Evolutionary conservation across 2,797 vertebrate genomes (phyloP).

Genomic region (Podarcis siculus): DNA sequence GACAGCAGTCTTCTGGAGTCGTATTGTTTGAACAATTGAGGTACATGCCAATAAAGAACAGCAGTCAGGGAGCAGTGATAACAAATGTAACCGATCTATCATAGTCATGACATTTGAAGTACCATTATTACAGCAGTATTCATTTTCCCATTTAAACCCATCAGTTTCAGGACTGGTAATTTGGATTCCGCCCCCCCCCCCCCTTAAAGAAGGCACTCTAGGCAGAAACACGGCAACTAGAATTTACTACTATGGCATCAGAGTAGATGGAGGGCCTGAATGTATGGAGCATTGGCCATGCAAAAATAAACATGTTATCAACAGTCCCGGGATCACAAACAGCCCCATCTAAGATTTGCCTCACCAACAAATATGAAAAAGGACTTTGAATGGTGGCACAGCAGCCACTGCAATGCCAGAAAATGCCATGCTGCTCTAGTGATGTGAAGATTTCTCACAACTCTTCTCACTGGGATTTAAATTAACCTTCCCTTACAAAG

Average conservation of each 20-base stretch:
- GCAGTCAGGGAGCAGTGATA: constrained; percentile 43
- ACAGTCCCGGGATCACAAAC: not conserved
- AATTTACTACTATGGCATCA: not conserved
- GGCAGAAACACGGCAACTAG: not conserved
- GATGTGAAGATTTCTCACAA: not conserved
- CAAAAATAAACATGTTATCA: not conserved
- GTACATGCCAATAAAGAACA: constrained; percentile 47
- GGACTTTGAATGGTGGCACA: not conserved
- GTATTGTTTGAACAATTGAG: constrained; percentile 39
- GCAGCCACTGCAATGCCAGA: too few relatives aligned
- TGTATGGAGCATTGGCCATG: not conserved
- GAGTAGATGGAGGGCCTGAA: not conserved
- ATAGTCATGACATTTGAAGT: constrained; percentile 33
- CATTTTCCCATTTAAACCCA: not conserved
- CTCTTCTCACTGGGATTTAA: not conserved
- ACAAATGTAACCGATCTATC: constrained; percentile 42
- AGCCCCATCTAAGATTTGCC: not conserved
- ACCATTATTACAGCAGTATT: not conserved
- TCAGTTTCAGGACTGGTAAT: not conserved
- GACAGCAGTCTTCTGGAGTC: constrained; percentile 4
- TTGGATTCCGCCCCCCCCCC: not conserved
- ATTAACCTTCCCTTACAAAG: not conserved
- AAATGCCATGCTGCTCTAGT: too few relatives aligned
- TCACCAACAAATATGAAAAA: not conserved
- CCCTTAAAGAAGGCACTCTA: not conserved